These are phyloP conservation scores for Eupithecia dodoneata DNA, from an alignment of 2,888 invertebrate genomes.

Conservation along the genomic window DNA sequence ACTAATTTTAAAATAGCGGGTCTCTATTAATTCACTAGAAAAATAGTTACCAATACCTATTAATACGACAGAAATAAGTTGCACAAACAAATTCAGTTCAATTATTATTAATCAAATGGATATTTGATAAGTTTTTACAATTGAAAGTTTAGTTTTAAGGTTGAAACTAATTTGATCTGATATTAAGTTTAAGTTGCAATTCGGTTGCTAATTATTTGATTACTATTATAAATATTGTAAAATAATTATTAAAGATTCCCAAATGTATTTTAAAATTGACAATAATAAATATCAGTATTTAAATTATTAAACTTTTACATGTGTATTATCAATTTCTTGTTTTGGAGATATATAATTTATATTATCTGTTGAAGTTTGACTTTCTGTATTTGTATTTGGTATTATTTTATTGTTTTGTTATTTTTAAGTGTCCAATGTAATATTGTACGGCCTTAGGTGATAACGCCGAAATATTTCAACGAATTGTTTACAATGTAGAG, in stretches of 20 bases:
- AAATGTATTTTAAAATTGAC: constrained; percentile 77
- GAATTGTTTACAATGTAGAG: constrained; percentile 80
- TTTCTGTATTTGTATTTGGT: constrained; percentile 75
- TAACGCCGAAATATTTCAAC: constrained; percentile 68
- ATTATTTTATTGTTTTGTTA: constrained; percentile 71
- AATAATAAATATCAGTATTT: constrained; percentile 84
- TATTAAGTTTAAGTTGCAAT: constrained; percentile 48
- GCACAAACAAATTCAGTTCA: constrained; percentile 69
- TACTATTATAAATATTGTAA: constrained; percentile 52
- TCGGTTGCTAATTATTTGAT: constrained; percentile 45
- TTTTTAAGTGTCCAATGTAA: constrained; percentile 66
- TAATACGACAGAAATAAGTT: constrained; percentile 52
- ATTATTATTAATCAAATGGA: constrained; percentile 46
- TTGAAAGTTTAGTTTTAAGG: constrained; percentile 47
- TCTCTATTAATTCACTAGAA: constrained; percentile 31
- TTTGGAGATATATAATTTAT: constrained; percentile 69
- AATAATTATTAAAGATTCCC: constrained; percentile 54
- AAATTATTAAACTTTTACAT: constrained; percentile 65
- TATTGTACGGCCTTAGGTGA: constrained; percentile 64
- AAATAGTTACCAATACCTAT: constrained; percentile 60
- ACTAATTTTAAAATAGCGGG: not conserved
- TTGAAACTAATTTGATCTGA: constrained; percentile 61
- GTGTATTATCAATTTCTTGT: constrained; percentile 67
- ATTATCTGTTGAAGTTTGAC: constrained; percentile 79
- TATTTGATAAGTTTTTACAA: constrained; percentile 46